These are phyloP conservation scores for Sebastes fasciatus DNA, from an alignment of 2,113 vertebrate genomes.

Conservation along the genomic window DNA sequence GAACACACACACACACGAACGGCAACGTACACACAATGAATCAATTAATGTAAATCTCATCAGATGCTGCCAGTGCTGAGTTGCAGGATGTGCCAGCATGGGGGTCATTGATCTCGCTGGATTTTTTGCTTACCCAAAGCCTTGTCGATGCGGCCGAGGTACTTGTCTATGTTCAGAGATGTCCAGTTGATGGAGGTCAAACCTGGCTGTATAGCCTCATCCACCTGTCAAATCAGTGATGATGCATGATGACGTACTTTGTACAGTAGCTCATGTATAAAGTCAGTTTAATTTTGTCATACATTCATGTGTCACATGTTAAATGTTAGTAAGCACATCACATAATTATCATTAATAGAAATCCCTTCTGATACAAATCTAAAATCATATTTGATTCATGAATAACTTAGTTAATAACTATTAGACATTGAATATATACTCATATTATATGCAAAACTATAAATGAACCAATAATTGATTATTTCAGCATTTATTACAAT, in stretches of 20 bases:
- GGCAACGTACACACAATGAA: conserved; percentile 2
- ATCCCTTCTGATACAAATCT: background rate
- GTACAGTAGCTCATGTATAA: background rate
- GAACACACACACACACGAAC: background rate
- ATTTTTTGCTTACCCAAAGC: conserved; percentile 86
- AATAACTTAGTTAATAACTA: too few species aligned
- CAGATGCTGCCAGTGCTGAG: conserved; percentile 5
- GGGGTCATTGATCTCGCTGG: background rate
- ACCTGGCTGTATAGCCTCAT: conserved; percentile 90
- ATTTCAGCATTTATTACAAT: too few species aligned
- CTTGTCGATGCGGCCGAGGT: conserved; percentile 83
- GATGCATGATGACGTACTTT: conserved; percentile 16
- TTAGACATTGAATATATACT: too few species aligned
- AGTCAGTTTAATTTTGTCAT: background rate
- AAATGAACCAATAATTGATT: too few species aligned
- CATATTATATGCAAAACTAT: too few species aligned
- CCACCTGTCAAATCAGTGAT: conserved; percentile 78
- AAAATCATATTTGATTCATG: background rate
- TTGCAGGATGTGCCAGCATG: conserved; percentile 12
- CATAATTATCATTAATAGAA: background rate
- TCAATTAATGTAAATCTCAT: conserved; percentile 34
- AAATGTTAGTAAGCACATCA: background rate
- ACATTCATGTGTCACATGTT: background rate
- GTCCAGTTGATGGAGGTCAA: conserved; percentile 90
- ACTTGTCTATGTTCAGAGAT: conserved; percentile 91